These are phyloP conservation scores for Drosophila borborema DNA, from an alignment of 2,888 invertebrate species.

Conservation along the genomic window DNA sequence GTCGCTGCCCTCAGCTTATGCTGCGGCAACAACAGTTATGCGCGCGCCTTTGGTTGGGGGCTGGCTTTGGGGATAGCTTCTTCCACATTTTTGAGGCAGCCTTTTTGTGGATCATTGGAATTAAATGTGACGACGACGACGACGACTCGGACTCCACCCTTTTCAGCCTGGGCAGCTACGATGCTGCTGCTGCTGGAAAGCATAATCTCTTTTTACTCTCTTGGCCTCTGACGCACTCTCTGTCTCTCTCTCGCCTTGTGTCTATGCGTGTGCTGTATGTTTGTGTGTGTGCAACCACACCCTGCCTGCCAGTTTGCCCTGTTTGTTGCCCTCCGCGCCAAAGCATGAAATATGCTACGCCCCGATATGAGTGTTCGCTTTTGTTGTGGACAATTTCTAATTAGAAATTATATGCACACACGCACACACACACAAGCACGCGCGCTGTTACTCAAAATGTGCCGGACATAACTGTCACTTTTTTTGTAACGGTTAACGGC, in stretches of 20 bases:
- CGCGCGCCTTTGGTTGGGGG: constrained; percentile 16
- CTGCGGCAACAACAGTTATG: constrained; percentile 52
- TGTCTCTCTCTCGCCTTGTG: constrained; percentile 11
- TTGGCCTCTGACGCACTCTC: constrained; percentile 23
- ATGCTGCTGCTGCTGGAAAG: constrained; percentile 66
- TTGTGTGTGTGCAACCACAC: constrained; percentile 70
- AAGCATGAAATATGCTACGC: constrained; percentile 72
- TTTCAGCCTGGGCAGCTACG: constrained; percentile 64
- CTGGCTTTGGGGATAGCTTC: constrained; percentile 38
- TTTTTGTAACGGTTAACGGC: constrained; percentile 63
- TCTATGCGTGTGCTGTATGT: not conserved
- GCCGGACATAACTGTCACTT: constrained; percentile 75
- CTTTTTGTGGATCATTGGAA: constrained; percentile 80
- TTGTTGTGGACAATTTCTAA: constrained; percentile 75
- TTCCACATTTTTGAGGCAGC: constrained; percentile 53
- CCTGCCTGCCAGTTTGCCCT: constrained; percentile 52
- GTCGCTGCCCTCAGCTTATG: constrained; percentile 15
- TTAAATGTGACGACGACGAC: constrained; percentile 57
- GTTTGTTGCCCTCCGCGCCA: constrained; percentile 58
- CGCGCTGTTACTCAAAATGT: constrained; percentile 22
- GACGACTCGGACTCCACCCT: constrained; percentile 68
- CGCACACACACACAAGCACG: constrained; percentile 5
- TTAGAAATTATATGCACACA: constrained; percentile 66
- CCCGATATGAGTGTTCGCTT: constrained; percentile 44
- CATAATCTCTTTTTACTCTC: constrained; percentile 55